phyloP scores from a whole-genome alignment of 2,797 vertebrate genomes.

The Peromyscus nudipes region DNA sequence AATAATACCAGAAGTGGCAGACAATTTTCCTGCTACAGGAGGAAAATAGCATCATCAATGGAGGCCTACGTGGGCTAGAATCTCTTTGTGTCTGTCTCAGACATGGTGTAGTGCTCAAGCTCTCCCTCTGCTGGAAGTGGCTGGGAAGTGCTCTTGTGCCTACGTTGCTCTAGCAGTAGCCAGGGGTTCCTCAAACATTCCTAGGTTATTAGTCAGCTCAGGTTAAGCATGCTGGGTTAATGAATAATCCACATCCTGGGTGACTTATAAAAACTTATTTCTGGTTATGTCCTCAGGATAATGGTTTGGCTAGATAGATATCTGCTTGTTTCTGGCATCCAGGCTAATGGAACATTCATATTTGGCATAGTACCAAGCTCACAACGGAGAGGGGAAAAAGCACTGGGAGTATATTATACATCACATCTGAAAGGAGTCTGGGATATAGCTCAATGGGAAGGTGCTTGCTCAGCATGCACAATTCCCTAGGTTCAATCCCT shows the following conservation, averaged over 20 bases:
- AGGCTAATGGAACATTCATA: not conserved
- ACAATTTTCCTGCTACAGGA: conserved; percentile 37
- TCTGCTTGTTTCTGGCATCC: not conserved
- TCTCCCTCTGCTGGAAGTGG: not conserved
- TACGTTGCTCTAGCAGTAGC: too few species aligned
- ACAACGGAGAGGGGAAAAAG: not conserved
- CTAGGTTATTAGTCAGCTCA: not conserved
- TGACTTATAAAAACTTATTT: conserved; percentile 23
- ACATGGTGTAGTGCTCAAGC: not conserved
- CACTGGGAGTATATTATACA: not conserved
- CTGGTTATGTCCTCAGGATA: not conserved
- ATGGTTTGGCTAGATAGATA: not conserved
- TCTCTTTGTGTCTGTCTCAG: not conserved
- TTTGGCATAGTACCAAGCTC: not conserved
- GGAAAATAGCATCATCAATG: not conserved
- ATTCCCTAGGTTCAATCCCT: not conserved
- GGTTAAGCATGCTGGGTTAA: not conserved
- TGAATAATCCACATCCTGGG: conserved; percentile 3
- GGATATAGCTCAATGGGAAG: not conserved
- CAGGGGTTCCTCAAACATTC: not conserved
- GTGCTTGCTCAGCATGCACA: not conserved
- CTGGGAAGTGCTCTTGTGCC: not conserved
- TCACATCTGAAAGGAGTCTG: not conserved
- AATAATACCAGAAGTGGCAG: not conserved
- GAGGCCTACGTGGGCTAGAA: not conserved